These are phyloP conservation scores for Creontiades dilutus DNA, from an alignment of 2,888 invertebrate species.

Conservation along the genomic window DNA sequence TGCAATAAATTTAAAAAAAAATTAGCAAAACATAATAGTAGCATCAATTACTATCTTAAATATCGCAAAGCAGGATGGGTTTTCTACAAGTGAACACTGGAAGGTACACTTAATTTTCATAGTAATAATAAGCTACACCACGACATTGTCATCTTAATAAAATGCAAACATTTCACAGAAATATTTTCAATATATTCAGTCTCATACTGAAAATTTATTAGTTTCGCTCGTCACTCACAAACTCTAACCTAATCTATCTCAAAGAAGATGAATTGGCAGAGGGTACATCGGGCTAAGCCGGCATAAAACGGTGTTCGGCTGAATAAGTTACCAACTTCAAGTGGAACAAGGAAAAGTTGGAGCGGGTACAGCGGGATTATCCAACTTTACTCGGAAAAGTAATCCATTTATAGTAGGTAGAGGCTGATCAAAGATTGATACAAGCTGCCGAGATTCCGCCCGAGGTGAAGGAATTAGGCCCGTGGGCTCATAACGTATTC, in stretches of 20 bases:
- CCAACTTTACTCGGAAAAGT: not conserved
- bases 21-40: too few species aligned
- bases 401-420: slow-evolving; percentile 11
- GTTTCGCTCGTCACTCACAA: too few species aligned
- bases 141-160: too few species aligned
- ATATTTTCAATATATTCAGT: too few species aligned
- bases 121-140: too few species aligned
- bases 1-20: too few species aligned
- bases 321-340: slow-evolving; percentile 36
- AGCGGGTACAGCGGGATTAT: not conserved
- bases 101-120: too few species aligned
- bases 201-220: too few species aligned
- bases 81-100: too few species aligned
- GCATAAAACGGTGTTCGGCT: not conserved
- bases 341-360: slow-evolving; percentile 35
- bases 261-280: not conserved
- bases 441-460: slow-evolving; percentile 2
- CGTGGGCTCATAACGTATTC: slow-evolving; percentile 16
- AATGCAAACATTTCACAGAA: too few species aligned
- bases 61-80: too few species aligned
- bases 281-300: not conserved
- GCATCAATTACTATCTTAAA: too few species aligned
- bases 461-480: not conserved
- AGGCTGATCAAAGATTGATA: slow-evolving; percentile 19
- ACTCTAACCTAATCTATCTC: not conserved